Evolutionary conservation across 2,888 invertebrate species (phyloP).

Genomic region (Isotomurus palustris): DNA sequence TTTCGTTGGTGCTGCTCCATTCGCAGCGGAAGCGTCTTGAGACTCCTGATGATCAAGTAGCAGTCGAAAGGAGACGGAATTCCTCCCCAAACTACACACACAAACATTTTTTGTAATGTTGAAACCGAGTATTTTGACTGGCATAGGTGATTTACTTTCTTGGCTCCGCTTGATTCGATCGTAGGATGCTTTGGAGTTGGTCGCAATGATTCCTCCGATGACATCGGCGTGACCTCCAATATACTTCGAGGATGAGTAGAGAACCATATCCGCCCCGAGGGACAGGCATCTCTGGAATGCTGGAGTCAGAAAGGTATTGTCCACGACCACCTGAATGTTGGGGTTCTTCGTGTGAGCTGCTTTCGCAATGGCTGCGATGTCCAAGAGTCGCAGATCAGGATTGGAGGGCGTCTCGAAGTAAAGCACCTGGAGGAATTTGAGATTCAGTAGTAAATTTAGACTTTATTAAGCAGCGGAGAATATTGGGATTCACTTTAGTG

Average conservation of each 20-base stretch:
- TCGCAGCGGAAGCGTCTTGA: constrained; percentile 85
- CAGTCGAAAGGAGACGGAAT: constrained; percentile 96
- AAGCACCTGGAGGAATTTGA: constrained; percentile 49
- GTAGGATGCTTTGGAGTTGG: constrained; percentile 53
- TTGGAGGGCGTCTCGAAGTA: constrained; percentile 61
- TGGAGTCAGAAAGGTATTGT: constrained; percentile 58
- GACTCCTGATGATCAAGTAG: constrained; percentile 81
- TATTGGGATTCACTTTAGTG: constrained; percentile 18
- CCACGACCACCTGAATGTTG: constrained; percentile 53
- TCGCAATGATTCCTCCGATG: constrained; percentile 58
- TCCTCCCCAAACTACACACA: constrained; percentile 70
- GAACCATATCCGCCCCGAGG: constrained; percentile 81
- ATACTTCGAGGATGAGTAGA: constrained; percentile 93
- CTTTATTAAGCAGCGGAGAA: too few species aligned
- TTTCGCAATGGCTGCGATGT: constrained; percentile 53
- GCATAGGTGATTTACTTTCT: constrained; percentile 49
- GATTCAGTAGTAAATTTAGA: background rate
- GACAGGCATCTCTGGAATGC: constrained; percentile 68
- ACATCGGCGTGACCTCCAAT: constrained; percentile 98
- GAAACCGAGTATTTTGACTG: constrained; percentile 34
- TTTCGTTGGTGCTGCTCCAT: constrained; percentile 86
- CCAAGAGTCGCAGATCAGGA: constrained; percentile 56
- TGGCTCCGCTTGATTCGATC: constrained; percentile 54
- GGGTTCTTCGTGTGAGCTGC: constrained; percentile 47
- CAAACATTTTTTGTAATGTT: background rate